Evolutionary conservation across 2,113 vertebrate genomes (phyloP).

Genomic region (Alligator mississippiensis): DNA sequence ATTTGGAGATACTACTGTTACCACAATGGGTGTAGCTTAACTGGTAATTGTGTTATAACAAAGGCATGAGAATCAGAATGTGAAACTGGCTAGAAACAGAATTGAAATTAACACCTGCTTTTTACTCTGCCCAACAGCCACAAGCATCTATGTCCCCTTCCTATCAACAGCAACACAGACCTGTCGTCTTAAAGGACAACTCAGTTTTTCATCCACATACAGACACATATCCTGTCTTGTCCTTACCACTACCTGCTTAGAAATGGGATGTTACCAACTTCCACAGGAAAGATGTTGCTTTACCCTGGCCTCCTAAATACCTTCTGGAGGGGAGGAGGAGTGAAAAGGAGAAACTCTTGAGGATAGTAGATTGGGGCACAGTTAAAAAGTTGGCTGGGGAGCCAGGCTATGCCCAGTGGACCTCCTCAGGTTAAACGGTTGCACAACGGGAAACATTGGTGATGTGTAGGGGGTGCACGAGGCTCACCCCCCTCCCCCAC

Average conservation of each 20-base stretch:
- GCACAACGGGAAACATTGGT: not conserved
- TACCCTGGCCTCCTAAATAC: not conserved
- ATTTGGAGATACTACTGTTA: not conserved
- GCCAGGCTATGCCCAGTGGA: not conserved
- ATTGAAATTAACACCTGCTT: not conserved
- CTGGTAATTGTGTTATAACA: not conserved
- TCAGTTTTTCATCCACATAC: not conserved
- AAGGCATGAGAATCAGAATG: rapidly evolving
- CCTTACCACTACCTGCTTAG: not conserved
- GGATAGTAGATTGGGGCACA: not conserved
- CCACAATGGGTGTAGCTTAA: rapidly evolving
- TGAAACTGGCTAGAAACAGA: not conserved
- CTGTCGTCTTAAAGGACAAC: no score
- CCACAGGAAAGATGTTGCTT: not conserved
- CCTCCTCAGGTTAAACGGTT: not conserved
- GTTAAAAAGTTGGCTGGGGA: not conserved
- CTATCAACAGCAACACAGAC: no score
- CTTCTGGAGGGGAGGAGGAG: not conserved
- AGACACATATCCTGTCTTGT: rapidly evolving
- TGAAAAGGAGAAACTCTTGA: not conserved
- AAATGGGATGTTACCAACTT: not conserved
- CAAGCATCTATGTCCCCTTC: no score
- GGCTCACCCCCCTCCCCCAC: no score
- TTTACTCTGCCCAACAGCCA: not conserved
- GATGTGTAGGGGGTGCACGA: no score